Percentiles rank a stretch among this genome's conserved stretches.
These are phyloP conservation scores for Diplogasteroides magnus DNA, from an alignment of 1,140 invertebrate genomes.

Conservation along the genomic window DNA sequence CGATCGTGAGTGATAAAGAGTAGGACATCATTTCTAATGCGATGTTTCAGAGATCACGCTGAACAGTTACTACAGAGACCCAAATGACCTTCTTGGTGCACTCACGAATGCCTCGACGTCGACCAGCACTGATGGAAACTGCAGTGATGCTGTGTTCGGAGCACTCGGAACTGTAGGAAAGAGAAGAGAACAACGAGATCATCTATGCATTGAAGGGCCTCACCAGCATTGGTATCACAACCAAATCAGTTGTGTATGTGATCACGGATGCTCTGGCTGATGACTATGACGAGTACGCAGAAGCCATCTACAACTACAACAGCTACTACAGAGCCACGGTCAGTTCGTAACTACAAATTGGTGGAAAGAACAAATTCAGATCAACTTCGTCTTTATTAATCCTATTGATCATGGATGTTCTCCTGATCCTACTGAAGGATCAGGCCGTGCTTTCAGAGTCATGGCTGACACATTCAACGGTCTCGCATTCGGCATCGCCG, in stretches of 20 bases:
- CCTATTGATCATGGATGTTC: constrained; percentile 14
- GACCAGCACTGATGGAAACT: background rate
- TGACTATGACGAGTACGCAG: background rate
- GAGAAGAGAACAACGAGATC: no score
- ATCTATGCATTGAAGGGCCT: background rate
- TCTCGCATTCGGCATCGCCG: constrained; percentile 11
- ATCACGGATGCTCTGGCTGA: constrained; percentile 1
- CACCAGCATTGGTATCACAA: background rate
- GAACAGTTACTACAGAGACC: no score
- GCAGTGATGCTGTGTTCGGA: constrained; percentile 2
- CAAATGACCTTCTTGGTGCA: no score
- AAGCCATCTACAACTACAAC: background rate
- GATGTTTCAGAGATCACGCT: no score
- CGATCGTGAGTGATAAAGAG: background rate
- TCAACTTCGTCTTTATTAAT: constrained; percentile 21
- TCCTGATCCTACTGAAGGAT: constrained; percentile 5
- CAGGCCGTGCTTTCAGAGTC: constrained; percentile 5
- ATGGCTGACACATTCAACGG: constrained; percentile 15
- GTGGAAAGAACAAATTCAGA: background rate
- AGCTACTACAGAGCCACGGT: constrained; percentile 23
- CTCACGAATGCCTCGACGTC: constrained; percentile 10
- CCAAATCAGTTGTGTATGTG: background rate
- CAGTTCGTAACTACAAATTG: no score
- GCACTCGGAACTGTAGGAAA: background rate
- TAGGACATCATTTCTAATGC: no score